Base-by-base conservation (phyloP, 2,888 invertebrate species). In the Sylvicola cinctus region DNA sequence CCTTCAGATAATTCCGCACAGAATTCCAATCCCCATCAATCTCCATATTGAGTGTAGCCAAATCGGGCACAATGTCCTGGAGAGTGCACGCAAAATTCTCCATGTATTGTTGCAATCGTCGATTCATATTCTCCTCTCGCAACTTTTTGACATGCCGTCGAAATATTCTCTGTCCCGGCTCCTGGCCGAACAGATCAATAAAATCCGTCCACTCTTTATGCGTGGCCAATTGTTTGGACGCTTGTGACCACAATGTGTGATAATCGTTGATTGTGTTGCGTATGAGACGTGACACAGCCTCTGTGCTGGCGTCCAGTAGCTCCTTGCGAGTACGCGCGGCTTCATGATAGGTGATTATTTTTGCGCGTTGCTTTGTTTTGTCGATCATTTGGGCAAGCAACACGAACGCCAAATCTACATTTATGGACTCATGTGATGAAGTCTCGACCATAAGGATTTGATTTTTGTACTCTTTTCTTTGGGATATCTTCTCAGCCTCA, bases 381-480 rank as follows among this genome's bases (percentile, higher is more conserved):
- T 95, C 93, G 42, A 91, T 77, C 61, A 88, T 72, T 61, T 93
- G 91, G 17, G 88, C 91, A 37, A 95, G 60, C 35, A 85, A 63
- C 48, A 90, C 66, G 53, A 91, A 87, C 16, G 93, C 85, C 48
- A 83, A 66, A 50, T 96, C 93, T 27, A 93, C 83, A 53, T 96
- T 96, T 42, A 96, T 88, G 49, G 88, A 91, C 49, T 90, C 85
- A 50, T 93, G 90, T 12, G 95, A 78, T 6, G 93, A 95, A 0
- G 90, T 87, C 62, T 96, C 95, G 36, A 96, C 76, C 29, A 95
- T 62, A 3, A 83, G 78, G 45, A 95, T 80, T 47, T 72, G 71
- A 39, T 78, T 76, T 51, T 87, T 87, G 57, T 85, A 88, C 58
- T 95, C 93, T 56, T 91, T 91, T 35, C 88, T 68, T 49, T 72